Base-by-base conservation (phyloP, 2,888 invertebrate species). In the Chelonus formosanus region DNA sequence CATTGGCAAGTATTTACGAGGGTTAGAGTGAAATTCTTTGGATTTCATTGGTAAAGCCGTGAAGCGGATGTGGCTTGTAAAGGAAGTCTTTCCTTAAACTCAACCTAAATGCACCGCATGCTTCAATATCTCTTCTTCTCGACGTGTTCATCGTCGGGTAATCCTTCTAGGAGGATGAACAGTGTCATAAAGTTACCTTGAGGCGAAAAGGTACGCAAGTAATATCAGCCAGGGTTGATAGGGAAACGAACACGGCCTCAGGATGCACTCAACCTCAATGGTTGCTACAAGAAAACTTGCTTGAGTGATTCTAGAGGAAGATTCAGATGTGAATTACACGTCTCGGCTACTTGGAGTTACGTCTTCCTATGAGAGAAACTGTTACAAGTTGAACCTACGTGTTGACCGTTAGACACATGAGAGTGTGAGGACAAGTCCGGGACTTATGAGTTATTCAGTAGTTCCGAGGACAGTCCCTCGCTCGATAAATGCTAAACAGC, bases 361-460 rank as follows among this genome's bases (percentile, higher is more conserved):
- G 77, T 75, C 77, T 78, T 77, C 76, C 77, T 76, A 75, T 31
- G 44, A n/a, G 45, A 56, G 50, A 63, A 56, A 47, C 31, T 43
- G 32, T 52, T 54, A 32, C 48, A 61, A 36, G 56, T 43, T 64
- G 52, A 44, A 53, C 68, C 57, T 65, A 57, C 63, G 57, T 52
- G 50, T 57, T 50, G 35, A n/a, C 5, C 40, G 44, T 64, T 44
- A 40, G 56, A 50, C 35, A 48, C 20, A 44, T 44, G 60, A 54
- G 48, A 50, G 61, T 62, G 50, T 61, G 32, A 40, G 47, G 52
- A 58, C 54, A 62, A 57, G 59, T 36, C 40, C 71, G 75, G 75
- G 73, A 77, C 77, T 78, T 79, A 79, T 80, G 78, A 76, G 80
- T 80, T 81, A 81, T 81, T 80, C 80, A 81, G 69, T 67, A 74